Conservation (phyloP, 1,140 invertebrate genomes). For the Ips nitidus region DNA sequence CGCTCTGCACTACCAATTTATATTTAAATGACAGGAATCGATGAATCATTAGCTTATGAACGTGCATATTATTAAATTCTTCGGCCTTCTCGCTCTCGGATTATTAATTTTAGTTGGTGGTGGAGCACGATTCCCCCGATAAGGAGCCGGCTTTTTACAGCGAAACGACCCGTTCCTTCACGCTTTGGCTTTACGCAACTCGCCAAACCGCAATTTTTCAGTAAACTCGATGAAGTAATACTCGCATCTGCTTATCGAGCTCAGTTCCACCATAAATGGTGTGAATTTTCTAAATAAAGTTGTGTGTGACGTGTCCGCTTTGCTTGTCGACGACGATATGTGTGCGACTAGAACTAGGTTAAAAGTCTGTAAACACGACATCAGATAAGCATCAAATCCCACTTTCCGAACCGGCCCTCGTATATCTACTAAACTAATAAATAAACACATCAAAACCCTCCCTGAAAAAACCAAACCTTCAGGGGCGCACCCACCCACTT, state of each 20-base stretch:
- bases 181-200: too few species aligned
- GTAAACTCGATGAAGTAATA: too few species aligned
- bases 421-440: too few species aligned
- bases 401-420: too few species aligned
- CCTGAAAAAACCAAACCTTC: too few species aligned
- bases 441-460: too few species aligned
- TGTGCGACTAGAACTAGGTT: constrained; percentile 18
- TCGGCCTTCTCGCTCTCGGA: neutral
- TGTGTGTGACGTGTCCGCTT: constrained; percentile 8
- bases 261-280: constrained; percentile 21
- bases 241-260: constrained; percentile 12
- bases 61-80: constrained; percentile 14
- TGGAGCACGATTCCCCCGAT: too few species aligned
- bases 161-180: too few species aligned
- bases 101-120: constrained; percentile 4
- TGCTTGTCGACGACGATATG: constrained; percentile 7
- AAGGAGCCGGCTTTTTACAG: too few species aligned
- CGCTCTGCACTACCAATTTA: neutral
- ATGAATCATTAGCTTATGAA: constrained; percentile 6
- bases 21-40: constrained; percentile 10
- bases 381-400: neutral
- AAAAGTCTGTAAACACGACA: constrained; percentile 7
- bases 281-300: constrained; percentile 29
- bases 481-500: too few species aligned
- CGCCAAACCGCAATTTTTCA: too few species aligned